A percentile compares a stretch with the other conserved stretches of the same genome.
Conservation (phyloP, 2,113 vertebrate species). For the Andinoacara biseriatus region DNA sequence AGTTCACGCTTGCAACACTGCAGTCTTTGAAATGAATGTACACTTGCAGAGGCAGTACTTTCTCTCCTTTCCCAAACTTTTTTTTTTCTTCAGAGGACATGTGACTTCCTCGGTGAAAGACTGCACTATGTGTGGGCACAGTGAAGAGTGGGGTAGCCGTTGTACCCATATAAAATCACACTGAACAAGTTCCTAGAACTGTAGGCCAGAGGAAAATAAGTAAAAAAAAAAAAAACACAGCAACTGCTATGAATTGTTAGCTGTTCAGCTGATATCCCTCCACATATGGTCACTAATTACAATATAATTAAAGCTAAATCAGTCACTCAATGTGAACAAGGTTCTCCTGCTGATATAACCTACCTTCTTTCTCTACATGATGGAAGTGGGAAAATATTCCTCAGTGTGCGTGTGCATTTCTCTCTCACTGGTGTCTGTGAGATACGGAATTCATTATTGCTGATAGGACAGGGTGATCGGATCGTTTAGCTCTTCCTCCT, state of each 20-base stretch:
- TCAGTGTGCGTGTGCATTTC: background rate
- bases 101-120: background rate
- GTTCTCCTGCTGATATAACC: background rate
- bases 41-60: background rate
- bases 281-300: background rate
- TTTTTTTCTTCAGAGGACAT: background rate
- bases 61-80: background rate
- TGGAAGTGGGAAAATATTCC: background rate
- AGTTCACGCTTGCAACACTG: background rate
- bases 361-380: constrained; percentile 2
- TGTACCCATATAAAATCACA: background rate
- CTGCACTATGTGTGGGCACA: background rate
- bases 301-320: background rate
- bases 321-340: background rate
- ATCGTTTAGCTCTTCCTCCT: background rate
- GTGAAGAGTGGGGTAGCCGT: background rate
- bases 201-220: background rate
- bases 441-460: background rate
- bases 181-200: background rate
- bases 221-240: background rate
- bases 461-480: background rate
- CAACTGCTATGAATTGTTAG: background rate
- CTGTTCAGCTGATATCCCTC: background rate
- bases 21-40: background rate
- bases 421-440: background rate